Evolutionary conservation across 2,113 vertebrate genomes (phyloP), one percentile per base, ranked within the genome.

Genomic region (Cololabis saira): DNA sequence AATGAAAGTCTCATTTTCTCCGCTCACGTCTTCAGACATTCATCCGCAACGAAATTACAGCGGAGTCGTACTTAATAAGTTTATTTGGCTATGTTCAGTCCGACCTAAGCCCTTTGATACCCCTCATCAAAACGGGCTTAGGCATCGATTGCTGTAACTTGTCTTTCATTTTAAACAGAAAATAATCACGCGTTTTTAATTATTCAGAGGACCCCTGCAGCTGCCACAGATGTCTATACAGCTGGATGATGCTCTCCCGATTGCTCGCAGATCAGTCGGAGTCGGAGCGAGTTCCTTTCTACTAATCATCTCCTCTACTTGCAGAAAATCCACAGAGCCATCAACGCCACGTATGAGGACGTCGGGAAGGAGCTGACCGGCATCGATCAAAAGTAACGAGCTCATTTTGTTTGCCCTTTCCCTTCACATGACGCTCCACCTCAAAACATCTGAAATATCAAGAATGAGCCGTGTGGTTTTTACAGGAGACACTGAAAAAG

Each of bases 281-380:
- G 13, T 19, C 61, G 55, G 47, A 24, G 61, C 41, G 67, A 13
- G 62, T 21, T 56, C 22, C 12, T 7, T 2, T n/a, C 62, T 17
- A 16, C 37, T 64, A 42, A 67, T 64, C 13, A 5, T 16, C 10
- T n/a, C 41, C 3, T 76, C 17, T 21, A 1, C 63, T 67, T 71
- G 3, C 89, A 98, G 97, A 97, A 96, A 87, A 98, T 98, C 72
- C 96, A 98, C 84, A 81, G 95, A 6, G 96, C 96, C 19, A 87
- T 98, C 54, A 95, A 98, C 85, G 90, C 65, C 3, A 92, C 90
- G 5, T 92, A 79, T 0, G 94, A 94, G 63, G 90, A 89, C 16
- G 82, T 45, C 7, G 90, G 76, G 21, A 86, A 60, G 76, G 90
- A 90, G 80, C 75, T 90, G 77, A 84, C 82, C 0, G 86, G 85